These are phyloP conservation scores for Augochlora pura DNA, from an alignment of 1,140 invertebrate genomes.

Conservation along the genomic window DNA sequence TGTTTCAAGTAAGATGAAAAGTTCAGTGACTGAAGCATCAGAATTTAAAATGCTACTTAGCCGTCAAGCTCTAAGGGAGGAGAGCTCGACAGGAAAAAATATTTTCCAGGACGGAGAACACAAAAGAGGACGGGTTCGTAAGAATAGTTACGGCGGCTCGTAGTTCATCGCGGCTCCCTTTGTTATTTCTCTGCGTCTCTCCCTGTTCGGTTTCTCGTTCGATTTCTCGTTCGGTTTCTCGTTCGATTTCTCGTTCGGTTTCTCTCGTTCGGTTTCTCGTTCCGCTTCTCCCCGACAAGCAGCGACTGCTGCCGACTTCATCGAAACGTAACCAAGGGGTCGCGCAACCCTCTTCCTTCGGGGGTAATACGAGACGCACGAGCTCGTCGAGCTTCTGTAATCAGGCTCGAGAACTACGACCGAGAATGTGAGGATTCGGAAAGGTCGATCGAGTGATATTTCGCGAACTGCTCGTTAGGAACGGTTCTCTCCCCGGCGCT, in stretches of 20 bases:
- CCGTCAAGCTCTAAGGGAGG: too few species aligned
- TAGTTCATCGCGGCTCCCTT: not conserved
- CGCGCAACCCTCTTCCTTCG: not conserved
- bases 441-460: constrained; percentile 1
- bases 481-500: not conserved
- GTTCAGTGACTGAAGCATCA: too few species aligned
- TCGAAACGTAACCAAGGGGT: not conserved
- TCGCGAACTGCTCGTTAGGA: constrained; percentile 2
- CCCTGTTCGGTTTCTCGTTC: not conserved
- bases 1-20: too few species aligned
- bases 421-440: constrained; percentile 9
- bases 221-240: not conserved
- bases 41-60: too few species aligned
- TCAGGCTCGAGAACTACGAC: not conserved
- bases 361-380: constrained; percentile 14
- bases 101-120: not conserved
- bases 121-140: not conserved
- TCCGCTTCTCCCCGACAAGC: not conserved
- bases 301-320: not conserved
- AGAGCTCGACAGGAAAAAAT: not conserved
- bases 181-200: not conserved
- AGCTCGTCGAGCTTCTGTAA: constrained; percentile 29
- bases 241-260: not conserved
- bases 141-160: not conserved
- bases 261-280: not conserved